Percentiles rank a stretch among this genome's conserved stretches.
phyloP scores from a whole-genome alignment of 2,888 invertebrate genomes.

The Sesamia inferens region DNA sequence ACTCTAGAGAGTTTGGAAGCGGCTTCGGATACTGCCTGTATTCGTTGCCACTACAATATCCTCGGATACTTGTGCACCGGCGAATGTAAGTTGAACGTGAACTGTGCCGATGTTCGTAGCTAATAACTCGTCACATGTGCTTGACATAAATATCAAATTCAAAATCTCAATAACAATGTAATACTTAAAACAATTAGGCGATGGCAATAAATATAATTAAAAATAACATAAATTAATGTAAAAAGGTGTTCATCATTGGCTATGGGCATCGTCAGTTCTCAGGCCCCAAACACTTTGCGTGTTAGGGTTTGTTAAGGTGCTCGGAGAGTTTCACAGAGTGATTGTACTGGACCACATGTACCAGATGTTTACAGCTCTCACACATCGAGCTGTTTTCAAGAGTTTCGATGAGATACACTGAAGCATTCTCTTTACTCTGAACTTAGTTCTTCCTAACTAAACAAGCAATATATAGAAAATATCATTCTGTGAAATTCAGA shows the following conservation, averaged over 20 bases:
- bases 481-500: constrained; percentile 49
- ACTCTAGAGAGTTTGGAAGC: constrained; percentile 59
- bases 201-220: not conserved
- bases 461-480: not conserved
- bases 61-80: constrained; percentile 9
- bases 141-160: not conserved
- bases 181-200: not conserved
- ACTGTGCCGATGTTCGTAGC: constrained; percentile 29
- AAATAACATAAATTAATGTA: not conserved
- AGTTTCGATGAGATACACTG: not conserved
- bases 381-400: constrained; percentile 3
- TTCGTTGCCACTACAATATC: not conserved
- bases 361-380: not conserved
- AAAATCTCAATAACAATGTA: not conserved
- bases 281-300: constrained; percentile 53
- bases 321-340: constrained; percentile 57
- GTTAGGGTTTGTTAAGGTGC: constrained; percentile 56
- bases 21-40: constrained; percentile 9
- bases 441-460: not conserved
- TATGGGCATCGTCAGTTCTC: constrained; percentile 25
- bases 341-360: not conserved
- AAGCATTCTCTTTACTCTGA: not conserved
- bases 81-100: constrained; percentile 12
- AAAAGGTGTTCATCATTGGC: not conserved
- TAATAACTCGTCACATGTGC: not conserved